Conservation (phyloP, 2,888 invertebrate genomes). For the Hesperia comma region DNA sequence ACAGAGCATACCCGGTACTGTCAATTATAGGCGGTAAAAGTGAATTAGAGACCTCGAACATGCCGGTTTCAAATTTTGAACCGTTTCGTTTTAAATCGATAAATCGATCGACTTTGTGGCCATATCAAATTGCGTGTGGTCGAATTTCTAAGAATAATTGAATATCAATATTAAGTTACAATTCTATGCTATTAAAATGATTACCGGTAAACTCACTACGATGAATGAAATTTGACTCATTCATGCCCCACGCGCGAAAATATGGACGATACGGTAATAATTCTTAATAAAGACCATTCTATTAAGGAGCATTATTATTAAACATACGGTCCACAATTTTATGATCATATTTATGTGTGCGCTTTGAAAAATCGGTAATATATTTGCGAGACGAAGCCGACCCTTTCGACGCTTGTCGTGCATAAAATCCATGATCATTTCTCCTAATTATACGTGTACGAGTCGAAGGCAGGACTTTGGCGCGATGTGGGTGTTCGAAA, state of each 20-base stretch:
- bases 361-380: conserved; percentile 74
- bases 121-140: conserved; percentile 75
- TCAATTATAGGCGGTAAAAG: conserved; percentile 83
- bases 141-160: conserved; percentile 79
- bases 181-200: conserved; percentile 74
- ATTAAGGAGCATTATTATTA: conserved; percentile 60
- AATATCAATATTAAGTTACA: conserved; percentile 75
- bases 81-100: conserved; percentile 82
- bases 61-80: conserved; percentile 81
- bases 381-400: conserved; percentile 70
- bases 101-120: conserved; percentile 78
- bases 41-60: conserved; percentile 78
- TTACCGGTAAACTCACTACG: conserved; percentile 54
- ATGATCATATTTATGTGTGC: conserved; percentile 70
- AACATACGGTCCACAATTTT: conserved; percentile 66
- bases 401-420: conserved; percentile 82
- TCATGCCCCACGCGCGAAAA: conserved; percentile 61
- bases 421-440: conserved; percentile 76
- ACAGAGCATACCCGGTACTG: conserved; percentile 71
- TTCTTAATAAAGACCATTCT: conserved; percentile 71
- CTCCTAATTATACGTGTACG: conserved; percentile 78
- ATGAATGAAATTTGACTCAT: conserved; percentile 71
- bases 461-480: conserved; percentile 66
- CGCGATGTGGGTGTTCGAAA: conserved; percentile 81
- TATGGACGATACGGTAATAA: conserved; percentile 61